Percentiles rank a stretch among this genome's conserved stretches.
phyloP scores from a whole-genome alignment of 2,888 invertebrate species.

The Tipula unca region DNA sequence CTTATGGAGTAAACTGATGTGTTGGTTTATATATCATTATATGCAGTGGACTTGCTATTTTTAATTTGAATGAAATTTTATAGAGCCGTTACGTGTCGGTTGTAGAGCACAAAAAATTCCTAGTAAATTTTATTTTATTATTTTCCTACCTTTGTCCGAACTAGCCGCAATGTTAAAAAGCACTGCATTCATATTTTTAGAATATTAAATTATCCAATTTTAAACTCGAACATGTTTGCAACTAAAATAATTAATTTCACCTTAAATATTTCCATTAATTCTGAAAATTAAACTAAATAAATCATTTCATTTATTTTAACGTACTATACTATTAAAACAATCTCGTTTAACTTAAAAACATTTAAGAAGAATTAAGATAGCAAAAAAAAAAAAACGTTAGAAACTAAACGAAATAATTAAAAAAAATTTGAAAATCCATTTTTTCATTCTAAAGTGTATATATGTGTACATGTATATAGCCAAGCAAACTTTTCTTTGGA shows the following conservation, averaged over 20 bases:
- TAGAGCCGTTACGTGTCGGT: neutral
- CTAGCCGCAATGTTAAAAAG: too few relatives aligned
- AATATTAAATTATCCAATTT: too few relatives aligned
- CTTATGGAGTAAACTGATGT: neutral
- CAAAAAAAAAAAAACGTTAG: neutral
- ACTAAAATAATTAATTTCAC: too few relatives aligned
- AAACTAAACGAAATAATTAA: constrained; percentile 14
- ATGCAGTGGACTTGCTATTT: neutral
- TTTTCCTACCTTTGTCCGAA: too few relatives aligned
- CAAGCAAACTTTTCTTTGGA: neutral
- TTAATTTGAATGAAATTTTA: neutral
- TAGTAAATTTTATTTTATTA: too few relatives aligned
- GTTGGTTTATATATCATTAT: neutral
- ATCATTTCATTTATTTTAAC: neutral
- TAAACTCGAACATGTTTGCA: too few relatives aligned
- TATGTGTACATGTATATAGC: neutral
- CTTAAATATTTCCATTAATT: neutral
- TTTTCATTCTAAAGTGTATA: neutral
- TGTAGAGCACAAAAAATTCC: too few relatives aligned
- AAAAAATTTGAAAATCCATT: neutral
- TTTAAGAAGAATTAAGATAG: neutral
- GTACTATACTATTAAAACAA: neutral
- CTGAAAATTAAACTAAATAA: neutral
- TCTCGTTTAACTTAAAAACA: neutral
- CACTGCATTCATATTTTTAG: too few relatives aligned